Evolutionary conservation across 2,113 vertebrate genomes (phyloP).

Genomic region (Penelope pileata): DNA sequence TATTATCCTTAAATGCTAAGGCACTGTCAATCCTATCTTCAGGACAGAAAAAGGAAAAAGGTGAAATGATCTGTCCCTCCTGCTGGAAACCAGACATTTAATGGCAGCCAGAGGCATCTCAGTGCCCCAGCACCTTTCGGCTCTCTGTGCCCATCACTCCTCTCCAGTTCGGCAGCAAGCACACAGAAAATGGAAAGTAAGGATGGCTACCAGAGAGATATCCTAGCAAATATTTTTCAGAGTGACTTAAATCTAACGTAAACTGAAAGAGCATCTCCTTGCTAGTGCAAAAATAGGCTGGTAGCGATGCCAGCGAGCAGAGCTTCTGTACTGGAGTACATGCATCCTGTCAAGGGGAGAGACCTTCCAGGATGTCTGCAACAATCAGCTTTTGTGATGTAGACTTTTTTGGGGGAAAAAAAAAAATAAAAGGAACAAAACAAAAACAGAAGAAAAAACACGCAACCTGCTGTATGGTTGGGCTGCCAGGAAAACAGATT

Average conservation of each 20-base stretch:
- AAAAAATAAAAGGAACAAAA: background rate
- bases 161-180: background rate
- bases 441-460: background rate
- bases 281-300: background rate
- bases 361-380: background rate
- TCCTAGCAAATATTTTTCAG: background rate
- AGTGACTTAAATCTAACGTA: background rate
- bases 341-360: background rate
- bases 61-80: background rate
- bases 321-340: background rate
- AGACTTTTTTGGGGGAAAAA: background rate
- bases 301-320: background rate
- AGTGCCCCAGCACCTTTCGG: background rate
- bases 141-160: background rate
- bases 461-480: background rate
- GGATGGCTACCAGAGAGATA: background rate
- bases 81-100: background rate
- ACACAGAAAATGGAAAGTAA: background rate
- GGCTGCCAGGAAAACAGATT: conserved; percentile 33
- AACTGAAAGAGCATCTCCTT: background rate
- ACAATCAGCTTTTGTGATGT: background rate
- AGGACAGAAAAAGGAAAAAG: background rate
- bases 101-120: background rate
- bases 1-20: background rate
- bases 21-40: background rate